These are phyloP conservation scores for Pherbina coryleti DNA, from an alignment of 2,888 invertebrate genomes.

Conservation along the genomic window DNA sequence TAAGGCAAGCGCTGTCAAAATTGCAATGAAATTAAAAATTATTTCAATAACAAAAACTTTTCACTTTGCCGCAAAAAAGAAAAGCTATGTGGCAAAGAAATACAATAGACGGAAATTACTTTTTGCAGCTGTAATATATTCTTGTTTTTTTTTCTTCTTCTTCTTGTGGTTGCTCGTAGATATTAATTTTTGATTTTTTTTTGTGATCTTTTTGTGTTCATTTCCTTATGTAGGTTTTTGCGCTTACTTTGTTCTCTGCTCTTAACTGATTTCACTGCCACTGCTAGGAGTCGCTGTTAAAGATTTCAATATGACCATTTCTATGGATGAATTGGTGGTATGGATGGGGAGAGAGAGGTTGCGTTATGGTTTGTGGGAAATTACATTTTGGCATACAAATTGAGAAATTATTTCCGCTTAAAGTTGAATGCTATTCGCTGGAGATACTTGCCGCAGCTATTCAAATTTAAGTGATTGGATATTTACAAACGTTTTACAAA, in stretches of 20 bases:
- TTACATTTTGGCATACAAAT: conserved; percentile 37
- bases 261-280: conserved; percentile 8
- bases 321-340: neutral
- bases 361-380: conserved; percentile 6
- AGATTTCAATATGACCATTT: neutral
- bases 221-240: neutral
- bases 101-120: conserved; percentile 1
- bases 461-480: neutral
- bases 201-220: neutral
- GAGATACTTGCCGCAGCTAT: neutral
- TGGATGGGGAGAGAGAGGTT: neutral
- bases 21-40: no score
- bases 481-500: neutral
- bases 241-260: neutral
- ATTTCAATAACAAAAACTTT: no score
- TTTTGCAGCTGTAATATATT: neutral
- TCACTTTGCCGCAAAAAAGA: no score
- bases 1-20: no score
- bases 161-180: neutral
- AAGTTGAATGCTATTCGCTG: neutral
- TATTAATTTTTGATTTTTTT: neutral
- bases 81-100: neutral
- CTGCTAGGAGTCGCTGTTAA: neutral
- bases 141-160: neutral
- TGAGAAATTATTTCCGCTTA: conserved; percentile 35